phyloP scores from a whole-genome alignment of 2,797 vertebrate species.

The Botia kubotai region DNA sequence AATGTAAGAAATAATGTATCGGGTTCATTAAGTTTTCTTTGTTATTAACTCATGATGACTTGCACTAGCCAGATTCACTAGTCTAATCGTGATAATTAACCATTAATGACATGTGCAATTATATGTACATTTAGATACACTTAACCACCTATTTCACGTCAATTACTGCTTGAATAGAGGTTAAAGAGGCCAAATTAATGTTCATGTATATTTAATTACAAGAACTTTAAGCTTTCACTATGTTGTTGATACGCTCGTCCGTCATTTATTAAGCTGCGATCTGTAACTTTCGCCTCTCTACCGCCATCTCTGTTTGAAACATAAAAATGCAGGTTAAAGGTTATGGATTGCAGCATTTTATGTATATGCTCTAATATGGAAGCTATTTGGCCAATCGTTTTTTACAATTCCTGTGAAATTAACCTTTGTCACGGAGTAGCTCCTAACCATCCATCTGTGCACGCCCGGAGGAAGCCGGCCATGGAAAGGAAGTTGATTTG shows the following conservation, averaged over 20 bases:
- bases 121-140: conserved; percentile 8
- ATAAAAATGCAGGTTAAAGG: too few species aligned
- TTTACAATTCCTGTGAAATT: not conserved
- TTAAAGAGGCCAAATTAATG: not conserved
- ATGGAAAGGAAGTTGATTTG: not conserved
- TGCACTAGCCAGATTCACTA: not conserved
- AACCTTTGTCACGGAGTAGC: not conserved
- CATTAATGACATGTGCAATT: not conserved
- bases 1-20: conserved; percentile 10
- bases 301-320: too few species aligned
- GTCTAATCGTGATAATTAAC: conserved; percentile 19
- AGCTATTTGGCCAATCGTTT: not conserved
- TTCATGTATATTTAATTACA: not conserved
- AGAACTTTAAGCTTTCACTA: not conserved
- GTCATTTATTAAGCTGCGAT: too few species aligned
- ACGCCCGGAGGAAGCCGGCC: not conserved
- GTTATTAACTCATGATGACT: conserved; percentile 15
- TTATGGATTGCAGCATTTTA: too few species aligned
- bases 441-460: not conserved
- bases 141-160: not conserved
- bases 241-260: not conserved
- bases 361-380: not conserved
- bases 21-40: conserved; percentile 7
- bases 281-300: too few species aligned
- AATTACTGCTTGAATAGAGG: conserved; percentile 1